Evolutionary conservation across 2,113 vertebrate species (phyloP), one percentile per base, ranked within the genome.

Genomic region (Leptosomus discolor): DNA sequence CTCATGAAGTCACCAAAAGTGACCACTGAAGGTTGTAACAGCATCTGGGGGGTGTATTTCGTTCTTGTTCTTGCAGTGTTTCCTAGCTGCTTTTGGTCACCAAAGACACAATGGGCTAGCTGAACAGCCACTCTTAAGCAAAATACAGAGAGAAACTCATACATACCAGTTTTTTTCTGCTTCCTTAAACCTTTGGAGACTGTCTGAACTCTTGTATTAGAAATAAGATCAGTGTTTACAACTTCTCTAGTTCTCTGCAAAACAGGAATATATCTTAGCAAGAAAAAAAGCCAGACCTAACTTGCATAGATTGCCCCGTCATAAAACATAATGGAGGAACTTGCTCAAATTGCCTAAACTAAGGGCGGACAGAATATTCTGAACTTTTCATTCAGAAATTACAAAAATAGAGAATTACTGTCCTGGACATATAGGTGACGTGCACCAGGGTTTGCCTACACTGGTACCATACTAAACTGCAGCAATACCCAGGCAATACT

Each of bases 231-330:
- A 73, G 96, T 82, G 60, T 63, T 95, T 12, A 95, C 92, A 88
- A 98, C 84, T 76, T 99, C 98, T 96, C 95, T 97, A 51, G 96
- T 97, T 94, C 92, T 98, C 98, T 99, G 96, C 24, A 98, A 95
- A 82, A 96, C 30, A 96, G 14, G n/a, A 91, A 70, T 9, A 57
- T 5, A 83, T 20, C 32, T 95, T 36, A 97, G 77, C 34, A 71
- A 85, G 63, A 43, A 75, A 77, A 90, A 78, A 85, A 61, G 1
- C 1, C 36, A 84, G 11, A 14, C 15, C 18, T 67, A 53, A 76
- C 11, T 51, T 61, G 16, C 34, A 69, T 2, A 80, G 15, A 58
- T 14, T 51, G 24, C 19, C 15, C 27, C 24, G 68, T 8, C 34
- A 75, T n/a, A 69, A 85, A 89, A 79, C 8, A 17, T 5, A 67